A percentile compares a stretch with the other conserved stretches of the same genome.
phyloP scores from a whole-genome alignment of 2,113 vertebrate genomes.

The Alces alces region DNA sequence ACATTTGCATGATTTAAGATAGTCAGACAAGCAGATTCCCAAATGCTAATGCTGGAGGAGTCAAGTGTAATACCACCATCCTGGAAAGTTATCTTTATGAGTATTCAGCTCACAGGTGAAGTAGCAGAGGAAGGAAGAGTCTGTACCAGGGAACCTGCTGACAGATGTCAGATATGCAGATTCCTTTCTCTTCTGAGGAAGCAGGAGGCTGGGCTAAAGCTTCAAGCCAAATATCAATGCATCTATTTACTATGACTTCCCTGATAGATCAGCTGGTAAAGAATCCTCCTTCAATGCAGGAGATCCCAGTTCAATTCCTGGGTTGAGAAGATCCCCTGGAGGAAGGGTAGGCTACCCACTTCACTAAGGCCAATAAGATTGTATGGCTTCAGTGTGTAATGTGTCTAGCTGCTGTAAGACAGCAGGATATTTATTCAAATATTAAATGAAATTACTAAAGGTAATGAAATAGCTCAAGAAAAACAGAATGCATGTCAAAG shows the following conservation, averaged over 20 bases:
- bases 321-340: too few relatives aligned
- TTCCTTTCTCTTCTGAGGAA: slow-evolving; percentile 45
- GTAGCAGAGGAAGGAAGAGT: not conserved
- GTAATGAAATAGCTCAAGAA: not conserved
- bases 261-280: too few relatives aligned
- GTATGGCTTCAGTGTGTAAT: slow-evolving; percentile 61
- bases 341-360: too few relatives aligned
- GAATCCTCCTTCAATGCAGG: too few relatives aligned
- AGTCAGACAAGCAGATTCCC: slow-evolving; percentile 27
- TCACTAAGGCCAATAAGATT: slow-evolving; percentile 11
- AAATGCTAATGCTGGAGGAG: not conserved
- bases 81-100: slow-evolving; percentile 20
- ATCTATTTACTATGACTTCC: not conserved
- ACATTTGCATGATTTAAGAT: not conserved
- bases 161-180: slow-evolving; percentile 49
- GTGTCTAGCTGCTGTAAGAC: slow-evolving; percentile 38
- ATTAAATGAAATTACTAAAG: slow-evolving; percentile 32
- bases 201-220: slow-evolving; percentile 28
- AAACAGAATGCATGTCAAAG: not conserved
- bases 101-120: slow-evolving; percentile 56
- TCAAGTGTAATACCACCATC: not conserved
- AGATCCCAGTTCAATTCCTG: too few relatives aligned
- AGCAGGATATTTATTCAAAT: slow-evolving; percentile 44
- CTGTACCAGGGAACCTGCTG: slow-evolving; percentile 31
- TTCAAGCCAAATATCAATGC: slow-evolving; percentile 49